Evolutionary conservation across 2,888 invertebrate species (phyloP).

Genomic region (Artemia sinica): DNA sequence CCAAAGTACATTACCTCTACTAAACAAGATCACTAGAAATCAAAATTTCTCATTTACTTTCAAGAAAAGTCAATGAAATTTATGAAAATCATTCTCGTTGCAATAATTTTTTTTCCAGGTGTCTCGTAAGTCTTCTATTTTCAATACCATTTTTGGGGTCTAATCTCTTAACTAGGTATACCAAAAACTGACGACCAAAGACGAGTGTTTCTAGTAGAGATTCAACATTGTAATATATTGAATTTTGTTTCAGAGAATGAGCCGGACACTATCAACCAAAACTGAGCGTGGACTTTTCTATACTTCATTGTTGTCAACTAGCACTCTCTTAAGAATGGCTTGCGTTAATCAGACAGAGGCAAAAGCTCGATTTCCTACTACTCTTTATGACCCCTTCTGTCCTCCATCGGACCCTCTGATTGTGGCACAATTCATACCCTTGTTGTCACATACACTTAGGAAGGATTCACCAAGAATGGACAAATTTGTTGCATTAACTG

Average conservation of each 20-base stretch:
- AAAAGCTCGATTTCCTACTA: slow-evolving; percentile 17
- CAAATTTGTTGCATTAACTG: slow-evolving; percentile 21
- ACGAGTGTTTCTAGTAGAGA: no score
- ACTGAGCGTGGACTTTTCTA: slow-evolving; percentile 17
- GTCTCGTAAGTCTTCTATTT: no score
- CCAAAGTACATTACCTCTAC: no score
- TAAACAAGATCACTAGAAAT: no score
- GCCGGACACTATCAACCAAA: background rate
- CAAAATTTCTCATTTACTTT: no score
- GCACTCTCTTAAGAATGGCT: slow-evolving; percentile 16
- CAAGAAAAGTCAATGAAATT: no score
- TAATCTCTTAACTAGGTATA: no score
- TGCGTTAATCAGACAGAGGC: slow-evolving; percentile 22
- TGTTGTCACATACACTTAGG: slow-evolving; percentile 15
- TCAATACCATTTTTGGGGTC: no score
- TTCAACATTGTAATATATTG: no score
- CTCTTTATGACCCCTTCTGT: slow-evolving; percentile 20
- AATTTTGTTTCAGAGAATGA: background rate
- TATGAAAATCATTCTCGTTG: no score
- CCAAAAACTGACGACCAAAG: no score
- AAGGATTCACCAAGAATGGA: slow-evolving; percentile 15
- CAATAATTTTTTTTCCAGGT: no score
- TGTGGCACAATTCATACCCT: slow-evolving; percentile 18
- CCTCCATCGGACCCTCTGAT: slow-evolving; percentile 19
- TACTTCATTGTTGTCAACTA: slow-evolving; percentile 19